A percentile compares a stretch with the other conserved stretches of the same genome.
These are phyloP conservation scores for Drosophila differens DNA, from an alignment of 2,888 invertebrate species.

Conservation along the genomic window DNA sequence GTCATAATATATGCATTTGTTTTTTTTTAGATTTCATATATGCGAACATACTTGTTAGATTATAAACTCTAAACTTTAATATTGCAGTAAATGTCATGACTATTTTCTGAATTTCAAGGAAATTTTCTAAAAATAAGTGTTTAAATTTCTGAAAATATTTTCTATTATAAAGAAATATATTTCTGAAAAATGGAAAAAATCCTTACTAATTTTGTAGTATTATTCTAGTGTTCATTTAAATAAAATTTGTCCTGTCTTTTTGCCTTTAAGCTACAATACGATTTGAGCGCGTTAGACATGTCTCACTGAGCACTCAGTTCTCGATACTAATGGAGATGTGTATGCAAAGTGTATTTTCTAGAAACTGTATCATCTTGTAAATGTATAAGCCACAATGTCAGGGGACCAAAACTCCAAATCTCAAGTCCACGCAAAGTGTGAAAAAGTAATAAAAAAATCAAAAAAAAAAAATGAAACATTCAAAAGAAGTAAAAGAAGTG, in stretches of 20 bases:
- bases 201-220: not conserved
- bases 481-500: slow-evolving; percentile 11
- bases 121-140: not conserved
- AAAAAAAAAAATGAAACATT: not conserved
- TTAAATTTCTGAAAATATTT: not conserved
- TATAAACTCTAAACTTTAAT: not conserved
- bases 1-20: not conserved
- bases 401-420: slow-evolving; percentile 46
- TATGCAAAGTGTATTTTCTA: slow-evolving; percentile 1
- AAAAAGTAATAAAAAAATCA: slow-evolving; percentile 63
- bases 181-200: not conserved
- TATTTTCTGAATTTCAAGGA: not conserved
- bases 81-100: not conserved
- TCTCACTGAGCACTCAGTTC: not conserved
- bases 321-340: slow-evolving; percentile 10
- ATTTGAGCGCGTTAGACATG: slow-evolving; percentile 14
- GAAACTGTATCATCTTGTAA: slow-evolving; percentile 42
- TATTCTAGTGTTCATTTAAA: not conserved
- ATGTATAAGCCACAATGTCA: slow-evolving; percentile 67
- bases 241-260: not conserved
- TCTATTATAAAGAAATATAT: not conserved
- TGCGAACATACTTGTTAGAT: not conserved
- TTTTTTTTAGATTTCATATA: not conserved
- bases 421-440: slow-evolving; percentile 49
- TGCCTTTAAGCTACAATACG: slow-evolving; percentile 14